Percentiles rank a stretch among this genome's conserved stretches.
Conservation (phyloP, 2,888 invertebrate species). For the Synanthedon andrenaeformis region DNA sequence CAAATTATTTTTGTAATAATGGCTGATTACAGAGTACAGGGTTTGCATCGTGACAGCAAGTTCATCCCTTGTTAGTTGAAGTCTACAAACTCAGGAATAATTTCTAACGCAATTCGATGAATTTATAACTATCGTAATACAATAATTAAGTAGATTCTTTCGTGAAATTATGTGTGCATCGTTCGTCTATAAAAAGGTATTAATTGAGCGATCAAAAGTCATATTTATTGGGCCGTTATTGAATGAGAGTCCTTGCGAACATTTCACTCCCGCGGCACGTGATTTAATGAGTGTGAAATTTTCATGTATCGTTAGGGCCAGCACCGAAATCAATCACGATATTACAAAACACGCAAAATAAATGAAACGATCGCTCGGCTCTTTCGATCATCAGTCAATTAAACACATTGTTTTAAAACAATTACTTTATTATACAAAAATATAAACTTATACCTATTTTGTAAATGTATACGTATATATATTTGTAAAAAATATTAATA, state of each 20-base stretch:
- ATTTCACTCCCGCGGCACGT: conserved; percentile 42
- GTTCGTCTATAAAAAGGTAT: conserved; percentile 8
- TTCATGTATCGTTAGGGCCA: conserved; percentile 62
- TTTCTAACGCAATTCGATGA: too few relatives aligned
- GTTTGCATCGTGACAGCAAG: too few relatives aligned
- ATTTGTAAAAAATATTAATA: not conserved
- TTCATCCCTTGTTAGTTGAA: too few relatives aligned
- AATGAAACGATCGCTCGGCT: conserved; percentile 43
- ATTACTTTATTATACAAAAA: not conserved
- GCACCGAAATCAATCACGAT: conserved; percentile 61
- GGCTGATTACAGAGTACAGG: too few relatives aligned
- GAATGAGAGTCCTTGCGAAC: conserved; percentile 40
- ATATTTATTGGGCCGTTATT: conserved; percentile 47
- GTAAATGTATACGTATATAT: not conserved
- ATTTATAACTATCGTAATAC: too few relatives aligned
- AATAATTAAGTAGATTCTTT: not conserved
- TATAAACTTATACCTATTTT: not conserved
- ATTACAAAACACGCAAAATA: conserved; percentile 60
- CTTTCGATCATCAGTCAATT: not conserved
- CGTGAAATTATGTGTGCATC: not conserved
- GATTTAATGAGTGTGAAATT: conserved; percentile 64
- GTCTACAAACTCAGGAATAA: too few relatives aligned
- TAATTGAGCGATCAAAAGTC: conserved; percentile 29
- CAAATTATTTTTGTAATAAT: too few relatives aligned
- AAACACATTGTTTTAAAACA: not conserved